Percentiles rank a stretch among this genome's conserved stretches.
phyloP scores from a whole-genome alignment of 2,113 vertebrate species.

The Argyrosomus japonicus region DNA sequence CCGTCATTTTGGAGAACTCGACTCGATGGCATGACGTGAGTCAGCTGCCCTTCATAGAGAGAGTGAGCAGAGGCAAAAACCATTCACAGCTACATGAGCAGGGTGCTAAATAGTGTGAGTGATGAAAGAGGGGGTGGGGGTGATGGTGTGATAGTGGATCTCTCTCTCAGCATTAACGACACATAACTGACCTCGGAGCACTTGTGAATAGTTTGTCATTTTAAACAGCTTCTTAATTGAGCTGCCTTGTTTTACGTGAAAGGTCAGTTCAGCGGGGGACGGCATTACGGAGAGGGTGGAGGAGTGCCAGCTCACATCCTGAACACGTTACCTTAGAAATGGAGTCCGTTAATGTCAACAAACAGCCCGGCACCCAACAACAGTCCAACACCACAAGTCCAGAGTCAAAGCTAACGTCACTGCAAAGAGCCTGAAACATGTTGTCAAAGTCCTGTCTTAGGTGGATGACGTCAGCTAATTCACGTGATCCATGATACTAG shows the following conservation, averaged over 20 bases:
- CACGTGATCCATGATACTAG: too few species aligned
- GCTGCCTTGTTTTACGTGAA: slow-evolving; percentile 23
- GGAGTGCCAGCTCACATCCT: too few species aligned
- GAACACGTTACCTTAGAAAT: too few species aligned
- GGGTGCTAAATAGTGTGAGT: background rate
- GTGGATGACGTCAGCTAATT: too few species aligned
- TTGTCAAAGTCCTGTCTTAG: too few species aligned
- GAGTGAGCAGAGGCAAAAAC: background rate
- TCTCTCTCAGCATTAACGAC: slow-evolving; percentile 10
- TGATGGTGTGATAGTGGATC: slow-evolving; percentile 10
- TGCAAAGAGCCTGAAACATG: too few species aligned
- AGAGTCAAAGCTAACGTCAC: too few species aligned
- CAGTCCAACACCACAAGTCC: too few species aligned
- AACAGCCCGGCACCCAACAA: too few species aligned
- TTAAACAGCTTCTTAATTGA: slow-evolving; percentile 47
- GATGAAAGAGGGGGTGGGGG: background rate
- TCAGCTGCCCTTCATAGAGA: background rate
- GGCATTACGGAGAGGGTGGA: too few species aligned
- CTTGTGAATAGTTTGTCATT: slow-evolving; percentile 38
- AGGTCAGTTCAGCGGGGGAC: slow-evolving; percentile 30
- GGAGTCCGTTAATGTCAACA: too few species aligned
- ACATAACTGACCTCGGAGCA: slow-evolving; percentile 18
- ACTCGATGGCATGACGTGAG: background rate
- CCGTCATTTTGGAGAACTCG: background rate
- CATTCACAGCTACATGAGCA: slow-evolving; percentile 6